These are phyloP conservation scores for Magallana gigas DNA, from an alignment of 1,140 invertebrate genomes.

Conservation along the genomic window DNA sequence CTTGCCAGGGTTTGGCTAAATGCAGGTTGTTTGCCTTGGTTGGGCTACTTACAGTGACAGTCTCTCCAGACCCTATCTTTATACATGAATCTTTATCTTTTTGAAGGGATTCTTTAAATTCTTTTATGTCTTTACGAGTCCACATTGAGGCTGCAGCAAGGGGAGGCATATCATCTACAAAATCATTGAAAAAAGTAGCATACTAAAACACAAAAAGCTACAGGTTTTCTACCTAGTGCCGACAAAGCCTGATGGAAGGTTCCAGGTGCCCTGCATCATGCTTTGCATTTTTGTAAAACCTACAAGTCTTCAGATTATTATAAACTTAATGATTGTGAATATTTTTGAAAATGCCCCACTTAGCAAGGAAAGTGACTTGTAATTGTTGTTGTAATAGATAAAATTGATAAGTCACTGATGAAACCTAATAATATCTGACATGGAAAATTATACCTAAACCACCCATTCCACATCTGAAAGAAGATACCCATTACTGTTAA, in stretches of 20 bases:
- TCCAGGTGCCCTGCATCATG: slow-evolving; percentile 21
- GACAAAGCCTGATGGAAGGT: slow-evolving; percentile 1
- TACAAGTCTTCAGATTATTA: slow-evolving; percentile 10
- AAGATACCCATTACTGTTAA: no score
- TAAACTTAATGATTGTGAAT: neutral
- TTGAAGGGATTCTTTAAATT: slow-evolving; percentile 92
- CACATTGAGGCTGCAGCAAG: slow-evolving; percentile 92
- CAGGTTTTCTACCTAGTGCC: neutral
- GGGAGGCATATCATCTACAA: slow-evolving; percentile 69
- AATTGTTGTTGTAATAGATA: neutral
- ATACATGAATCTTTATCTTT: slow-evolving; percentile 95
- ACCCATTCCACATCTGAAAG: no score
- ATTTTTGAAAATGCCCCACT: neutral
- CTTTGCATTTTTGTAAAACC: slow-evolving; percentile 12
- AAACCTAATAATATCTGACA: no score
- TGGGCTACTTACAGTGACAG: slow-evolving; percentile 90
- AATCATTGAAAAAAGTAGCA: slow-evolving; percentile 49
- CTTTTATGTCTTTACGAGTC: slow-evolving; percentile 93
- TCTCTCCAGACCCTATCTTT: slow-evolving; percentile 97
- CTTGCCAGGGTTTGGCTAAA: neutral
- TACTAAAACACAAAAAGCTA: slow-evolving; percentile 39
- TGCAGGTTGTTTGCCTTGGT: neutral
- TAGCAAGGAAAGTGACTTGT: neutral
- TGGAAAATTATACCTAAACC: no score
- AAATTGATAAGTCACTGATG: no score